These are phyloP conservation scores for Sinocyclocheilus grahami DNA, from an alignment of 2,113 vertebrate genomes.

Conservation along the genomic window DNA sequence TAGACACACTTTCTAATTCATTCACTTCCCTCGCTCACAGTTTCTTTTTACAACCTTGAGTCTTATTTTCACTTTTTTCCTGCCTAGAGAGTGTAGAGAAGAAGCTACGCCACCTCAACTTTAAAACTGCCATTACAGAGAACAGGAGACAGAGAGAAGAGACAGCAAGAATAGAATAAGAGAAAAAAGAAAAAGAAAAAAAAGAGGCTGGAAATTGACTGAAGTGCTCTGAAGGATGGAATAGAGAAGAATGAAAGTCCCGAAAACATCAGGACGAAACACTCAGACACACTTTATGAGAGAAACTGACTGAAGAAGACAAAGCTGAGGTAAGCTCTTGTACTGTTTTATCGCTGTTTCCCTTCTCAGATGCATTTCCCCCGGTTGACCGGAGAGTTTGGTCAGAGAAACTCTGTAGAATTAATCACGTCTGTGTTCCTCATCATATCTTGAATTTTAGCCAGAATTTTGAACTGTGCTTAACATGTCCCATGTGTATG, in stretches of 20 bases:
- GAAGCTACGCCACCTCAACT: not conserved
- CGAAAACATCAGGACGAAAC: constrained; percentile 13
- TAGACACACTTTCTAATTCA: constrained; percentile 21
- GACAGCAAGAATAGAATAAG: not conserved
- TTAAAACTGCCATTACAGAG: not conserved
- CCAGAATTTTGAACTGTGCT: constrained; percentile 19
- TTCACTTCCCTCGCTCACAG: constrained; percentile 14
- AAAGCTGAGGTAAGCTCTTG: constrained; percentile 45
- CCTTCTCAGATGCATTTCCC: not conserved
- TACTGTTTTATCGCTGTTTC: not conserved
- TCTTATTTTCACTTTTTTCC: not conserved
- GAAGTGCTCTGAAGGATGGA: constrained; percentile 33
- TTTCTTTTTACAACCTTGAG: constrained; percentile 11
- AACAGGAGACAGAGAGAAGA: constrained; percentile 18
- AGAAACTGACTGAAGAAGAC: not conserved
- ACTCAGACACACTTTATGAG: not conserved
- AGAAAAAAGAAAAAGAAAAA: not conserved
- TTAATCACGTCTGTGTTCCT: too few species aligned
- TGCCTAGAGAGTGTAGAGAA: constrained; percentile 9
- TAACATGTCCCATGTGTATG: not conserved
- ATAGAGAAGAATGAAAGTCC: constrained; percentile 40
- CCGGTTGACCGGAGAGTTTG: not conserved
- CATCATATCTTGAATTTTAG: not conserved
- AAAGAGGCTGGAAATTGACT: not conserved
- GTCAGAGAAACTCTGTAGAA: not conserved